phyloP scores from a whole-genome alignment of 2,113 vertebrate species.

The Pterocles orientalis region DNA sequence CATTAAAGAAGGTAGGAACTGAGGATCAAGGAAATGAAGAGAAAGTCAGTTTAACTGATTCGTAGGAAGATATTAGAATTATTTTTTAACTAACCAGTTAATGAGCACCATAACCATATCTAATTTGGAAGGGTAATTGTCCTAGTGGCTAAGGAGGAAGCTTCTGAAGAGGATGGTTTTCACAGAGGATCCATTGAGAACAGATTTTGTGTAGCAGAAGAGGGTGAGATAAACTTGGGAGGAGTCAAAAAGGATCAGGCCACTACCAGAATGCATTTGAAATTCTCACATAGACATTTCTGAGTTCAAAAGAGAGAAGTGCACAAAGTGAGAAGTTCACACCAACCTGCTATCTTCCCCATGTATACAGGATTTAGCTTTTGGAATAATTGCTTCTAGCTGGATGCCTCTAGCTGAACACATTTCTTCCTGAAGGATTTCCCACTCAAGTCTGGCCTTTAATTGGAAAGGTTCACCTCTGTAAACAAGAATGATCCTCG shows the following conservation, averaged over 20 bases:
- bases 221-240: neutral
- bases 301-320: neutral
- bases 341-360: neutral
- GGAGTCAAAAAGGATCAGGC: neutral
- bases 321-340: neutral
- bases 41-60: constrained; percentile 11
- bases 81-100: neutral
- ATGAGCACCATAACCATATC: neutral
- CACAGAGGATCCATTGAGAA: neutral
- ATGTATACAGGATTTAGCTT: neutral
- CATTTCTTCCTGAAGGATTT: neutral
- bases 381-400: neutral
- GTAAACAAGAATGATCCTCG: neutral
- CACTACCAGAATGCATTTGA: neutral
- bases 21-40: neutral
- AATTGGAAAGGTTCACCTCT: neutral
- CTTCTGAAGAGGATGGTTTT: neutral
- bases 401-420: neutral
- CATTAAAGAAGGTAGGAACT: neutral
- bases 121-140: neutral
- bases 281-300: neutral
- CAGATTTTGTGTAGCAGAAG: neutral
- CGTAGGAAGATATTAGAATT: neutral
- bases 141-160: neutral
- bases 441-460: neutral